Evolutionary conservation across 2,797 vertebrate species (phyloP).

Genomic region (Tachyglossus aculeatus): DNA sequence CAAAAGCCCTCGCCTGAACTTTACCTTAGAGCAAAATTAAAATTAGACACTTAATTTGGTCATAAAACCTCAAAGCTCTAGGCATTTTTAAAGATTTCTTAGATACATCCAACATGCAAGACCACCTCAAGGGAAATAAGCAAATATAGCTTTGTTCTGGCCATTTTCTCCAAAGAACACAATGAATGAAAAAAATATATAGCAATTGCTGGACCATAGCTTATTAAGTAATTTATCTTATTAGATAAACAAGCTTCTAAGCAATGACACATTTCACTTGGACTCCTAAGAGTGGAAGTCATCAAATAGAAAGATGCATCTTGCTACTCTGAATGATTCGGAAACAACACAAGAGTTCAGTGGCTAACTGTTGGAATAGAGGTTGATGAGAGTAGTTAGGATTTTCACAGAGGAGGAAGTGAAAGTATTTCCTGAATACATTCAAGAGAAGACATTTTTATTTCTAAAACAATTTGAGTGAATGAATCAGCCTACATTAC

Average conservation of each 20-base stretch:
- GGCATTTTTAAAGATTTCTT: background rate
- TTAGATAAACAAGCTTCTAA: background rate
- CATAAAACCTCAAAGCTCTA: background rate
- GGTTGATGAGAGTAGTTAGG: too few relatives aligned
- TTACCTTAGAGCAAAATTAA: background rate
- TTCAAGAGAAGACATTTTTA: too few relatives aligned
- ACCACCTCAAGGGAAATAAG: constrained; percentile 5
- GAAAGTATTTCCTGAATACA: too few relatives aligned
- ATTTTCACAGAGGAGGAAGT: too few relatives aligned
- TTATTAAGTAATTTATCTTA: constrained; percentile 1
- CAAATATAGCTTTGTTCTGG: background rate
- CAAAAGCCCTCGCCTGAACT: background rate
- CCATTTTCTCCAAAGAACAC: background rate
- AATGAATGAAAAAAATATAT: background rate
- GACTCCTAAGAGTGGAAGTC: background rate
- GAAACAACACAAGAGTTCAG: too few relatives aligned
- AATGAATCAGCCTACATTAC: too few relatives aligned
- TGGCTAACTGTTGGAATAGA: too few relatives aligned
- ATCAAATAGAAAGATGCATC: background rate
- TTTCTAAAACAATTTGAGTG: too few relatives aligned
- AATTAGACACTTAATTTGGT: background rate
- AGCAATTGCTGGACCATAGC: background rate
- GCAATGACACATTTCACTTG: background rate
- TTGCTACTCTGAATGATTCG: too few relatives aligned
- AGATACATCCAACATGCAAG: background rate